Base-by-base conservation (phyloP, 2,888 invertebrate genomes). In the Pimpla rufipes region DNA sequence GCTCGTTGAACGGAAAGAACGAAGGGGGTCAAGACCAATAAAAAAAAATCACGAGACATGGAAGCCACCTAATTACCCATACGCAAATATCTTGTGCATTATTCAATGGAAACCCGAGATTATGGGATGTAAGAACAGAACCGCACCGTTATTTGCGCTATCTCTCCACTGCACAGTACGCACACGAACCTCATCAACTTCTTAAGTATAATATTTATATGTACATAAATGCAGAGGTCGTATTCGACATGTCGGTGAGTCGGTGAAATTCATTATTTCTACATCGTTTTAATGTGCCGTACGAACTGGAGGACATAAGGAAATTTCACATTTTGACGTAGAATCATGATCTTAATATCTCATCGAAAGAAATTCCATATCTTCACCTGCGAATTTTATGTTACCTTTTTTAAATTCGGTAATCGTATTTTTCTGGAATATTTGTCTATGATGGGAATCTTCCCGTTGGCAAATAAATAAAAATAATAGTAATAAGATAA, bases 1-100 rank as follows among this genome's bases (percentile, higher is more conserved):
- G 59, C 75, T 42, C 68, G 79, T 79, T 16, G 57, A 83, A 76
- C 79, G 79, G 75, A 67, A 79, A 76, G 75, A 42, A 79, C 42
- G 68, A 76, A 83, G 71, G 70, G 79, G 83, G 83, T 83, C 83
- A 83, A 83, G 83, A 83, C 70, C 79, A 74, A 64, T 67, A 64
- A 73, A 62, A 62, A 73, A 73, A 50, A 50, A 47, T 13, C 4
- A 18, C 21, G 42, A 50, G 73, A 45, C 40, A 47, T 79, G 40
- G 57, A 64, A 83, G 47, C 73, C 42, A 75, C 57, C 75, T 82
- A 64, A 79, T 79, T 83, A 75, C 66, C 70, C 57, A 23, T 50
- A 66, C 64, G 23, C 37, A 57, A 42, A 35, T 52, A 45, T 21
- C 40, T 71, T 16, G 68, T 21, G 42, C 45, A 79, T 79, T 57